These are phyloP conservation scores for Lampropteryx suffumata DNA, from an alignment of 2,888 invertebrate species.

Conservation along the genomic window DNA sequence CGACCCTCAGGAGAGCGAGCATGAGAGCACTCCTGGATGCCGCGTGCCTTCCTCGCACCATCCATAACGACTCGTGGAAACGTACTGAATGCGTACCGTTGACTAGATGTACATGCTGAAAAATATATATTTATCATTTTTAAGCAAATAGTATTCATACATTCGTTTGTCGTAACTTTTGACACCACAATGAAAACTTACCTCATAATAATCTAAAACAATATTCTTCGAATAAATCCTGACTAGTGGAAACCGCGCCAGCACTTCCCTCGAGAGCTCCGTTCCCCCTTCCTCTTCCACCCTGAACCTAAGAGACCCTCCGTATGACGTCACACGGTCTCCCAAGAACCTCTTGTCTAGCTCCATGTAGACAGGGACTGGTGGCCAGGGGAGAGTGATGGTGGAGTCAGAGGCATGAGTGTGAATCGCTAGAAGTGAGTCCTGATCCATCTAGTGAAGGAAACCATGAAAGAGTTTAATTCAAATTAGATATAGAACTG, in stretches of 20 bases:
- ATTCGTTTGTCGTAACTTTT: too few relatives aligned
- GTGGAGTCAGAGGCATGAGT: constrained; percentile 65
- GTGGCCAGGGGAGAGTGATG: constrained; percentile 74
- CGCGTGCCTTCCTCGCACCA: constrained; percentile 80
- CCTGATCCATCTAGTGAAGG: constrained; percentile 60
- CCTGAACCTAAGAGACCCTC: constrained; percentile 92
- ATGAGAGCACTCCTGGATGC: constrained; percentile 90
- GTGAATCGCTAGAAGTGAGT: constrained; percentile 66
- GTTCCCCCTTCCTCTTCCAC: constrained; percentile 86
- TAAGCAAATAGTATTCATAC: too few relatives aligned
- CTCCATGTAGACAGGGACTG: constrained; percentile 90
- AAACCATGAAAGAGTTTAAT: background rate
- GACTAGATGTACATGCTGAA: constrained; percentile 63
- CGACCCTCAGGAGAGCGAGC: constrained; percentile 95
- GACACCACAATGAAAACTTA: constrained; percentile 35
- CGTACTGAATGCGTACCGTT: constrained; percentile 82
- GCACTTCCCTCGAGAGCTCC: constrained; percentile 79
- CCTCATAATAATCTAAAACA: constrained; percentile 89
- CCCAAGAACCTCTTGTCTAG: constrained; percentile 92
- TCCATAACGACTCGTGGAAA: constrained; percentile 92
- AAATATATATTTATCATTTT: background rate
- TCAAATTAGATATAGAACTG: too few relatives aligned
- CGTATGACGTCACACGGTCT: constrained; percentile 95
- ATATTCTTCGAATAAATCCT: constrained; percentile 91
- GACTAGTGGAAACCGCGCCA: constrained; percentile 89